Conservation (phyloP, 2,888 invertebrate species). For the Cyaniris semiargus region DNA sequence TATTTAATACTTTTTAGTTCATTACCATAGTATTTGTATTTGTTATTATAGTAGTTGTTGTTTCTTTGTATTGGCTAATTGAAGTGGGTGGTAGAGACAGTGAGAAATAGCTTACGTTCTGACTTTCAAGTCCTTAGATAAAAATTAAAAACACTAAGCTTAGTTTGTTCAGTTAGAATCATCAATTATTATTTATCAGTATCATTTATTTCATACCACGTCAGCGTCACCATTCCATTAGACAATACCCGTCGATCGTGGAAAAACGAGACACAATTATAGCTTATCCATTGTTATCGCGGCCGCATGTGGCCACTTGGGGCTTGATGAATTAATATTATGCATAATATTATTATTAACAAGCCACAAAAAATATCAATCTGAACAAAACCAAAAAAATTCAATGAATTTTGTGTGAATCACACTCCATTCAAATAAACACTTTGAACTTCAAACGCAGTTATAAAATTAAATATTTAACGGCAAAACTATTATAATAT, state of each 20-base stretch:
- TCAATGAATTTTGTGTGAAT: neutral
- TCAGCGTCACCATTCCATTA: neutral
- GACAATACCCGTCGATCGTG: too few species aligned
- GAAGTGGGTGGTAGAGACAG: neutral
- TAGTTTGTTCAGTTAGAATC: neutral
- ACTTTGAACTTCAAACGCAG: neutral
- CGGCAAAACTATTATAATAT: neutral
- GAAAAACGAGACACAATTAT: too few species aligned
- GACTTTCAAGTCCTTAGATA: neutral
- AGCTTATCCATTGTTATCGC: too few species aligned
- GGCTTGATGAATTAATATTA: too few species aligned
- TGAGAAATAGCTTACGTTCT: neutral
- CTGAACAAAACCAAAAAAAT: neutral
- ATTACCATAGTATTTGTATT: too few species aligned
- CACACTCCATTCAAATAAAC: conserved; percentile 7
- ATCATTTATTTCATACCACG: too few species aligned
- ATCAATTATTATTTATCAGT: neutral
- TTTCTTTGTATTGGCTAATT: neutral
- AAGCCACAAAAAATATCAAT: neutral
- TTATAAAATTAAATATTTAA: neutral
- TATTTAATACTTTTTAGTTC: too few species aligned
- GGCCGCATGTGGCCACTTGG: too few species aligned
- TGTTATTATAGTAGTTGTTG: neutral
- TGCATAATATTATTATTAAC: neutral
- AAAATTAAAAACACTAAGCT: neutral